Percentiles rank a stretch among this genome's conserved stretches.
Evolutionary conservation across 1,140 invertebrate genomes (phyloP).

Genomic region (Polypedilum vanderplanki): DNA sequence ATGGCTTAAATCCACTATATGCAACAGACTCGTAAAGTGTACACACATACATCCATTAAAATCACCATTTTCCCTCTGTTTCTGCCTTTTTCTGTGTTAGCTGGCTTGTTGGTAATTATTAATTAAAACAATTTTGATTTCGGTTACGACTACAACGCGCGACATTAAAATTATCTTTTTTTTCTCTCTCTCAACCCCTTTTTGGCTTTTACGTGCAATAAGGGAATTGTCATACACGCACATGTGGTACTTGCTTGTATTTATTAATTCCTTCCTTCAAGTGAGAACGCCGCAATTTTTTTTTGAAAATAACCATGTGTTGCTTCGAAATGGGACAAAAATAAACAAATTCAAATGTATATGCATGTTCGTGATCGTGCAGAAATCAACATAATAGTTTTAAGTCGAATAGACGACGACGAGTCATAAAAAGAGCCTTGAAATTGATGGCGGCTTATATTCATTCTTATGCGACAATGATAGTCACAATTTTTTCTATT

Average conservation of each 20-base stretch:
- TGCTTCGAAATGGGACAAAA: background rate
- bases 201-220: background rate
- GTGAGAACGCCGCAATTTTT: background rate
- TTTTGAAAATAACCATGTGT: constrained; percentile 20
- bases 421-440: background rate
- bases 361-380: background rate
- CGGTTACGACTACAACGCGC: constrained; percentile 7
- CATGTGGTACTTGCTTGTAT: too few relatives aligned
- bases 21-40: background rate
- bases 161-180: background rate
- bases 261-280: background rate
- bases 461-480: background rate
- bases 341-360: background rate
- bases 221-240: constrained; percentile 4
- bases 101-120: background rate
- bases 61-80: too few relatives aligned
- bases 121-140: constrained; percentile 20
- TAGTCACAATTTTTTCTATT: too few relatives aligned
- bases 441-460: constrained; percentile 1
- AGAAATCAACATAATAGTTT: background rate
- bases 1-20: constrained; percentile 12
- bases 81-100: too few relatives aligned
- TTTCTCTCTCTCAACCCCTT: too few relatives aligned
- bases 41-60: too few relatives aligned
- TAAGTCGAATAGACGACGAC: background rate